Percentiles rank a stretch among this genome's conserved stretches.
phyloP scores from a whole-genome alignment of 2,113 vertebrate genomes.

The Benitochromis conjunctus region DNA sequence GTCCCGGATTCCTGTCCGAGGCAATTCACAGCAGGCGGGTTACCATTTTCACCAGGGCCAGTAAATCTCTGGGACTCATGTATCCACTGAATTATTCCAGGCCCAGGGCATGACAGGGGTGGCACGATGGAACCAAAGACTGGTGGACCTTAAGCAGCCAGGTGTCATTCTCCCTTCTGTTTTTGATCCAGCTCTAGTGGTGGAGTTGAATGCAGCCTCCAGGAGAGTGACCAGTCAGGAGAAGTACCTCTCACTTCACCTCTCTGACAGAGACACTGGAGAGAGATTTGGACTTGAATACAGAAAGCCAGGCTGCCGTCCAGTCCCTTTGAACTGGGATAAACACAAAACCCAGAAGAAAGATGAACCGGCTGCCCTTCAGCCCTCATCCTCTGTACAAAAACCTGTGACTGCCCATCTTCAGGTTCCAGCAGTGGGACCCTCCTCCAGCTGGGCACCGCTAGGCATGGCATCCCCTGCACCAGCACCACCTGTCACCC shows the following conservation, averaged over 20 bases:
- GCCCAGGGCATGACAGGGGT: neutral
- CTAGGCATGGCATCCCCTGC: neutral
- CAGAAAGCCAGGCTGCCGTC: neutral
- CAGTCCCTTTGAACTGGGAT: neutral
- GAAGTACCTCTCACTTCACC: neutral
- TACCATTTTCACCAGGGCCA: neutral
- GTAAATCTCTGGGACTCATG: fast-evolving
- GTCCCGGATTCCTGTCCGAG: neutral
- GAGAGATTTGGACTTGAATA: fast-evolving
- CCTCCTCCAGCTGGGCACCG: neutral
- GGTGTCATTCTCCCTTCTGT: neutral
- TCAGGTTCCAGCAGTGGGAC: fast-evolving
- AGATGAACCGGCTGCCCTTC: fast-evolving
- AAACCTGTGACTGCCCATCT: fast-evolving
- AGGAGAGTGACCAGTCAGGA: fast-evolving
- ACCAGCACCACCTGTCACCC: neutral
- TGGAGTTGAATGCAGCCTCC: neutral
- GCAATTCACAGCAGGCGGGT: neutral
- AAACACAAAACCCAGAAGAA: neutral
- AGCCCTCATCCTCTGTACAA: fast-evolving
- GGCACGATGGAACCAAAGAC: neutral
- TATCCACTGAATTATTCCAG: neutral
- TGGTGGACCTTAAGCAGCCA: neutral
- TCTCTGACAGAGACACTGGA: neutral
- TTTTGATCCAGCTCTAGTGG: neutral